phyloP scores from a whole-genome alignment of 2,888 invertebrate species.

The Amiota communis region DNA sequence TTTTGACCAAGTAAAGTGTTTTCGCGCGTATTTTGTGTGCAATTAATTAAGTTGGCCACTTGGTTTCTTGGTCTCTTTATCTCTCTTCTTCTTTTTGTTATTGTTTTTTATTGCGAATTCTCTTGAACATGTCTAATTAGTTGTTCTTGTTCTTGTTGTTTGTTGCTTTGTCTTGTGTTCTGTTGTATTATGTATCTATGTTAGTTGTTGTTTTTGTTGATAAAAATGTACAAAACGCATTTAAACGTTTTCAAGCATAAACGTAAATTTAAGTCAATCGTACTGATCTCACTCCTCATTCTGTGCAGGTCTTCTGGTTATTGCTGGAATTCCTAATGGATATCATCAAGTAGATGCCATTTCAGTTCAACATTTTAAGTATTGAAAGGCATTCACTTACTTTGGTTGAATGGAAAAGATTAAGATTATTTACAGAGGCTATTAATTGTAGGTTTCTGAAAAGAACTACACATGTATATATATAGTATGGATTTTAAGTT shows the following conservation, averaged over 20 bases:
- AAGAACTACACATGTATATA: no score
- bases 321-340: no score
- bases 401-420: no score
- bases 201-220: conserved; percentile 40
- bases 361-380: no score
- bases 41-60: conserved; percentile 56
- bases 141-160: conserved; percentile 55
- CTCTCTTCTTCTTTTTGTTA: conserved; percentile 60
- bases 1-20: neutral
- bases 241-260: conserved; percentile 62
- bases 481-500: no score
- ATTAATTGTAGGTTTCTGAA: no score
- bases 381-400: no score
- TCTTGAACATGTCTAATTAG: conserved; percentile 72
- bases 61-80: conserved; percentile 32
- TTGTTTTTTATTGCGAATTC: conserved; percentile 55
- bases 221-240: conserved; percentile 65
- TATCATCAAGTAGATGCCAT: no score
- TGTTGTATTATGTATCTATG: no score
- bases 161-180: neutral
- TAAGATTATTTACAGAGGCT: no score
- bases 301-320: no score
- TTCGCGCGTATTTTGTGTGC: conserved; percentile 53
- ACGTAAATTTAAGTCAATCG: conserved; percentile 52
- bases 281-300: no score